These are phyloP conservation scores for Esox lucius DNA, from an alignment of 2,797 vertebrate species.

Conservation along the genomic window DNA sequence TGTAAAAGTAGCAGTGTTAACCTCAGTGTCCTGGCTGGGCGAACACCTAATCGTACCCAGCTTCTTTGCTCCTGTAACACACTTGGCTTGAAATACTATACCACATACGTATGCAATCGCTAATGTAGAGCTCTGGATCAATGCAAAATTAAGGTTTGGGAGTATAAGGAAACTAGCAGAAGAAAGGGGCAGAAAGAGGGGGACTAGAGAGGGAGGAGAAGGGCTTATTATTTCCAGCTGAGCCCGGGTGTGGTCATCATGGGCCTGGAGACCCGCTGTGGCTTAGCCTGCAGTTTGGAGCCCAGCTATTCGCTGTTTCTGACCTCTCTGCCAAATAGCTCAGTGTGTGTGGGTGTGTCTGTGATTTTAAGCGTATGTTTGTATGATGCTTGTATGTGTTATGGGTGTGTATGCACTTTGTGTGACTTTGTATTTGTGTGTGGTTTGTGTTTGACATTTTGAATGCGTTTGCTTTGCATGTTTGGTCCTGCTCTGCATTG, in stretches of 20 bases:
- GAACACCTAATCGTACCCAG: too few species aligned
- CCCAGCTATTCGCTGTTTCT: constrained; percentile 45
- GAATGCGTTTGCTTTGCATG: background rate
- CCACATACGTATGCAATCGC: too few species aligned
- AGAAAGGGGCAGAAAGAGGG: constrained; percentile 16
- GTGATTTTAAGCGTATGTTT: background rate
- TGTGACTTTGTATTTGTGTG: background rate
- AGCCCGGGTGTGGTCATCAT: constrained; percentile 69
- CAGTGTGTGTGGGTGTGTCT: constrained; percentile 36
- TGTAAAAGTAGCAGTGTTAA: too few species aligned
- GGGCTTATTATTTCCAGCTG: constrained; percentile 75
- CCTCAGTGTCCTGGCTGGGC: background rate
- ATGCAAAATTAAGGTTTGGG: background rate
- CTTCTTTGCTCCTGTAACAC: too few species aligned
- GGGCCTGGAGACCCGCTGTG: constrained; percentile 59
- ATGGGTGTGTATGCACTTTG: background rate
- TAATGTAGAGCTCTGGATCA: background rate
- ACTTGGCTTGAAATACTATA: too few species aligned
- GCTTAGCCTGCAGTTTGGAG: constrained; percentile 50
- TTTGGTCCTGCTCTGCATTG: background rate
- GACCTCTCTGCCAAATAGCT: constrained; percentile 58
- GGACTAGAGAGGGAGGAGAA: constrained; percentile 34
- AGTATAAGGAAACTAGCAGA: constrained; percentile 10
- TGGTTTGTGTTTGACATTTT: background rate
- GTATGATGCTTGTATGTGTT: constrained; percentile 17